phyloP scores from a whole-genome alignment of 2,888 invertebrate genomes.

The Ormyrus rosae region DNA sequence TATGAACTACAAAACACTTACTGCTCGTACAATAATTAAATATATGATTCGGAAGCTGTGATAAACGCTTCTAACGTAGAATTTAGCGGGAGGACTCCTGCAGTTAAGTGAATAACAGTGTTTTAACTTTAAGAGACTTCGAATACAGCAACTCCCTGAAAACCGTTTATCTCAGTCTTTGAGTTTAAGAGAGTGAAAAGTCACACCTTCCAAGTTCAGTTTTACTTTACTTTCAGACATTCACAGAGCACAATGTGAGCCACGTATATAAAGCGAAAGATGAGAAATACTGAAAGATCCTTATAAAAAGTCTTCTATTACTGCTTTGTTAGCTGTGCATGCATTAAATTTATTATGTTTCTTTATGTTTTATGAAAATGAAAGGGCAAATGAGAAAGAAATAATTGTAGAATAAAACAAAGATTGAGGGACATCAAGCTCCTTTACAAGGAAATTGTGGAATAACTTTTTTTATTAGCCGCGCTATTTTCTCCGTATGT shows the following conservation, averaged over 20 bases:
- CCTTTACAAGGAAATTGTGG: no score
- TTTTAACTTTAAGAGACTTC: slow-evolving; percentile 28
- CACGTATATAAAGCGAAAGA: background rate
- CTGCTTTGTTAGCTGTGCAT: no score
- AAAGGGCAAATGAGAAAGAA: no score
- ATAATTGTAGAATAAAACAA: no score
- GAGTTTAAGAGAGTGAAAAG: slow-evolving; percentile 31
- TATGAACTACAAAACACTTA: background rate
- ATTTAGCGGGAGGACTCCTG: background rate
- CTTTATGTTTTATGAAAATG: no score
- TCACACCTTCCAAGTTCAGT: slow-evolving; percentile 24
- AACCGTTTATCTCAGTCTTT: slow-evolving; percentile 30
- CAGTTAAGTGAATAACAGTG: slow-evolving; percentile 17
- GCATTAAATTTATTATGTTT: no score
- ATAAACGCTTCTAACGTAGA: background rate
- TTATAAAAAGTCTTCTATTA: no score
- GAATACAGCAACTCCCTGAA: background rate
- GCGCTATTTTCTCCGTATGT: no score
- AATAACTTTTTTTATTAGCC: no score
- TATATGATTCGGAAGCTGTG: background rate
- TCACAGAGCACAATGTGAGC: background rate
- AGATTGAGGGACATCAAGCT: no score
- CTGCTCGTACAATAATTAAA: no score
- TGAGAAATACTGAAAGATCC: background rate
- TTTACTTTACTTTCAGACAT: slow-evolving; percentile 23